These are phyloP conservation scores for Andrena dorsata DNA, from an alignment of 2,888 invertebrate genomes.

Conservation along the genomic window DNA sequence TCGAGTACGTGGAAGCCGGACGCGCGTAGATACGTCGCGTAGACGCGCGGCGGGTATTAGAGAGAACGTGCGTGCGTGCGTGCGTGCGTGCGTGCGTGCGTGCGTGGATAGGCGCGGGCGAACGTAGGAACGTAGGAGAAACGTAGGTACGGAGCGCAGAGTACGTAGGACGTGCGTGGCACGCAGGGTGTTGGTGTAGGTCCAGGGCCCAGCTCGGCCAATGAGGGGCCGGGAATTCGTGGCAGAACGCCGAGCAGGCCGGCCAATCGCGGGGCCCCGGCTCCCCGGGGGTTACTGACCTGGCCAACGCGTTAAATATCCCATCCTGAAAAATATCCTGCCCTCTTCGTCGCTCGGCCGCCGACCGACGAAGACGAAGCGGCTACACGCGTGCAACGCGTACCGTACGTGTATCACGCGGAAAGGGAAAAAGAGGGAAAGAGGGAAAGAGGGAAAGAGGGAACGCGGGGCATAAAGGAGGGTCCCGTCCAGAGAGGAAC, in stretches of 20 bases:
- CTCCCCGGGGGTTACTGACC: slow-evolving; percentile 82
- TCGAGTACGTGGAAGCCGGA: slow-evolving; percentile 52
- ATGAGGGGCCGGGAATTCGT: slow-evolving; percentile 83
- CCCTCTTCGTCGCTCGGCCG: slow-evolving; percentile 64
- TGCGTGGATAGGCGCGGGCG: slow-evolving; percentile 44
- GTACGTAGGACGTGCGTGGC: slow-evolving; percentile 66
- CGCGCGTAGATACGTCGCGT: slow-evolving; percentile 38
- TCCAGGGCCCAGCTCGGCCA: slow-evolving; percentile 84
- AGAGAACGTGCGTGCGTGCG: slow-evolving; percentile 1
- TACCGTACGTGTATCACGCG: slow-evolving; percentile 41
- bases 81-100: slow-evolving; percentile 25
- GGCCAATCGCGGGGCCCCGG: slow-evolving; percentile 82
- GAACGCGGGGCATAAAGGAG: slow-evolving; percentile 25
- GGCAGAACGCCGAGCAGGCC: slow-evolving; percentile 80
- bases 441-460: slow-evolving; percentile 55
- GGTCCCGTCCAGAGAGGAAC: slow-evolving; percentile 39
- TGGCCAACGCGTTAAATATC: slow-evolving; percentile 85
- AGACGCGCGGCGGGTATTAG: slow-evolving; percentile 12
- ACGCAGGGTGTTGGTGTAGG: slow-evolving; percentile 82
- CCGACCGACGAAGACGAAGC: slow-evolving; percentile 49
- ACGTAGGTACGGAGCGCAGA: slow-evolving; percentile 47
- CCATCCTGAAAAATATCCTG: slow-evolving; percentile 84
- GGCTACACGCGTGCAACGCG: slow-evolving; percentile 58
- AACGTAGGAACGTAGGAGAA: slow-evolving; percentile 31
- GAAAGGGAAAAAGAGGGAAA: slow-evolving; percentile 56